These are phyloP conservation scores for Eurytoma adleriae DNA, from an alignment of 2,888 invertebrate genomes.

Conservation along the genomic window DNA sequence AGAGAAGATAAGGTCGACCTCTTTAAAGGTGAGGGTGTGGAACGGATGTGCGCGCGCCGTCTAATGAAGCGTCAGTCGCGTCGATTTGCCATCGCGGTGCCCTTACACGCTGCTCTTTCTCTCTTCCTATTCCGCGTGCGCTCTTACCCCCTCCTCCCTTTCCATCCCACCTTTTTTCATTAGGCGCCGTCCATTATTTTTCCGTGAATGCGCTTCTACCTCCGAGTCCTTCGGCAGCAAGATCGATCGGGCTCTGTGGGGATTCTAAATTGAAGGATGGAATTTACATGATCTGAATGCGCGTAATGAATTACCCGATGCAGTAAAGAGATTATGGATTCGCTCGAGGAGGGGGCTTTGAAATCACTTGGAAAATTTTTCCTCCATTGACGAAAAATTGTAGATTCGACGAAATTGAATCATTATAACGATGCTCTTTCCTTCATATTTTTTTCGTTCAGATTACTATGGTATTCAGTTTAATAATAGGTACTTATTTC, in stretches of 20 bases:
- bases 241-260: conserved; percentile 7
- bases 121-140: no score
- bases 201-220: neutral
- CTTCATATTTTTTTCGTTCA: no score
- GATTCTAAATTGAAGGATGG: neutral
- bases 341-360: neutral
- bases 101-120: no score
- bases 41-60: conserved; percentile 5
- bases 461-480: neutral
- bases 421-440: no score
- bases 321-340: neutral
- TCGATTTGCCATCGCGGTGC: neutral
- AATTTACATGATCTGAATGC: neutral
- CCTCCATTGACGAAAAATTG: no score
- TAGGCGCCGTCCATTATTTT: neutral
- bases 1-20: neutral
- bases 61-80: conserved; percentile 33
- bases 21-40: conserved; percentile 17
- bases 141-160: no score
- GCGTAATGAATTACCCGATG: conserved; percentile 19
- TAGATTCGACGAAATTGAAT: no score
- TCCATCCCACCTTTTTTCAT: no score
- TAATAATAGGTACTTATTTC: no score
- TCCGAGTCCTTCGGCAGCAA: neutral
- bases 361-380: neutral